A percentile compares a stretch with the other conserved stretches of the same genome.
These are phyloP conservation scores for Hemithea aestivaria DNA, from an alignment of 2,888 invertebrate species.

Conservation along the genomic window DNA sequence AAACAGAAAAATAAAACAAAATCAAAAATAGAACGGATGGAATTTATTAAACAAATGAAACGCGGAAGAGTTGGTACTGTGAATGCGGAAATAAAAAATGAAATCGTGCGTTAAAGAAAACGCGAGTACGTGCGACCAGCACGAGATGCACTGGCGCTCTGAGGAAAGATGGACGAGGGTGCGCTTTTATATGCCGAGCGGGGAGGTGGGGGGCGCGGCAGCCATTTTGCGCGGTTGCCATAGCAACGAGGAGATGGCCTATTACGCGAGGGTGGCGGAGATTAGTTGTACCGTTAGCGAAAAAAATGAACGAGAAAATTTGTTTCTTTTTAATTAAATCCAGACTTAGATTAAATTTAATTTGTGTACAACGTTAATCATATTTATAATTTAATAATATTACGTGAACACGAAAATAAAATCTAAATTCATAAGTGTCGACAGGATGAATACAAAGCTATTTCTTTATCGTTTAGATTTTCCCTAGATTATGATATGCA, in stretches of 20 bases:
- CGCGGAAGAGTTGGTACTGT: conserved; percentile 13
- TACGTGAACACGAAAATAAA: too few species aligned
- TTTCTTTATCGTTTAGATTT: too few species aligned
- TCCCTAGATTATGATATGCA: too few species aligned
- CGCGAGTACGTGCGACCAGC: conserved; percentile 43
- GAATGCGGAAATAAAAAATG: conserved; percentile 27
- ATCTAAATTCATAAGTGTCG: too few species aligned
- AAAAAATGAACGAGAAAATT: conserved; percentile 30
- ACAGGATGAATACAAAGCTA: too few species aligned
- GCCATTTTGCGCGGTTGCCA: conserved; percentile 72
- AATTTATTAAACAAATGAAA: conserved; percentile 22
- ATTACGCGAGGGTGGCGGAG: conserved; percentile 76
- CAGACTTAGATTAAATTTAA: too few species aligned
- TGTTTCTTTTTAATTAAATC: conserved; percentile 35
- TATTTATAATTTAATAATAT: too few species aligned
- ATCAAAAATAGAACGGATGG: conserved; percentile 6
- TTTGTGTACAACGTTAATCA: too few species aligned
- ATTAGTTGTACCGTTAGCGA: conserved; percentile 69
- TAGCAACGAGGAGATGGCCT: conserved; percentile 76
- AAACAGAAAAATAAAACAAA: conserved; percentile 36
- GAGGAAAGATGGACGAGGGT: conserved; percentile 43
- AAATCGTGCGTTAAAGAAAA: conserved; percentile 43
- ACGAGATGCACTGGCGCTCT: conserved; percentile 67
- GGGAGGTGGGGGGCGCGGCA: conserved; percentile 50
- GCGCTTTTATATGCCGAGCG: conserved; percentile 61